Conservation (phyloP, 2,797 vertebrate genomes). For the Poliocrania exsul region DNA sequence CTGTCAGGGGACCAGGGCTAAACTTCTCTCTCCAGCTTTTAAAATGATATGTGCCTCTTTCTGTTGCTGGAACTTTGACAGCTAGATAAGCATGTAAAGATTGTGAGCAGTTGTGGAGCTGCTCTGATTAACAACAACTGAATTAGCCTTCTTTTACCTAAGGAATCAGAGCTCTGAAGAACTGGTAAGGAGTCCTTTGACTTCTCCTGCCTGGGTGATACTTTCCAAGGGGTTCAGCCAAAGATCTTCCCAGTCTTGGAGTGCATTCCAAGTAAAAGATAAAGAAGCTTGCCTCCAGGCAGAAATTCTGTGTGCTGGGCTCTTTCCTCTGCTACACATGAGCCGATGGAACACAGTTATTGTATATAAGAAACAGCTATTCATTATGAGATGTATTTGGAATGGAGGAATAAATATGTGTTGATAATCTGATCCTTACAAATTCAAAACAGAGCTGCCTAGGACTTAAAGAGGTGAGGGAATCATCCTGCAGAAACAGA, state of each 20-base stretch:
- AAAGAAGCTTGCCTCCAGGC: slow-evolving; percentile 12
- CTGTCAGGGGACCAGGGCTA: not conserved
- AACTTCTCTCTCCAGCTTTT: not conserved
- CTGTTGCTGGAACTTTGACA: not conserved
- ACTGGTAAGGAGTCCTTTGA: not conserved
- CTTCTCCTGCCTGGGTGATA: not conserved
- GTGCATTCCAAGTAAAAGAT: not conserved
- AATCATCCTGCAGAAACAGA: slow-evolving; percentile 11
- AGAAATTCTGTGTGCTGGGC: not conserved
- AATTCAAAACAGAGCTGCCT: slow-evolving; percentile 49
- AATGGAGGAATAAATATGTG: slow-evolving; percentile 23
- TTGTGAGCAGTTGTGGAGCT: not conserved
- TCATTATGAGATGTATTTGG: not conserved
- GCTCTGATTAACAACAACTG: not conserved
- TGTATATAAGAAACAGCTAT: slow-evolving; percentile 4
- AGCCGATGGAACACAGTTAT: not conserved
- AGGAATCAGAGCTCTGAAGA: not conserved
- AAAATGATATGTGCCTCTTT: not conserved
- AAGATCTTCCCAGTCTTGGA: not conserved
- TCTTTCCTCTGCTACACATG: not conserved
- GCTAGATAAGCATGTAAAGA: not conserved
- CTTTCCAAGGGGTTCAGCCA: not conserved
- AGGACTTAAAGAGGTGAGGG: slow-evolving; percentile 30
- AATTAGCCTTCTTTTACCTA: not conserved
- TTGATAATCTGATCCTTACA: slow-evolving; percentile 25